Evolutionary conservation across 1,140 invertebrate species (phyloP), one percentile per base, ranked within the genome.

Genomic region (Orius insidiosus): DNA sequence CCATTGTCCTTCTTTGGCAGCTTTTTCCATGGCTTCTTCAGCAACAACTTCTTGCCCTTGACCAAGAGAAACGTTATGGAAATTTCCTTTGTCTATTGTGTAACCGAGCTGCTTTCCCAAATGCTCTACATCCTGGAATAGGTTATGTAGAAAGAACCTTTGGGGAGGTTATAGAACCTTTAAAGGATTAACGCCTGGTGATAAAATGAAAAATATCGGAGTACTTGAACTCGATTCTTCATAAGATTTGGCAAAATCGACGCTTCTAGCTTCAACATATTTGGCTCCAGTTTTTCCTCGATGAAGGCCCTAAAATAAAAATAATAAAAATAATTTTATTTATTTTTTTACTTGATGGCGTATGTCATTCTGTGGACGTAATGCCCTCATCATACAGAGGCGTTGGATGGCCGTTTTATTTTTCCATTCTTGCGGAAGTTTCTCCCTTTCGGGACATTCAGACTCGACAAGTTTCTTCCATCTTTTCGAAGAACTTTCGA

Each of bases 361-460:
- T 86, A 85, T 1, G 79, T 84, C 88, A 97, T 95, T 56, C 93
- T 71, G 63, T 97, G 93, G 89, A 55, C 93, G 64, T 4, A 96
- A 63, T 3, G 89, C 90, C 63, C 92, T 70, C 66, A 97, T 74
- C 80, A 97, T 95, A 59, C 90, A 95, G 4, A 97, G 63, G 56
- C 85, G 73, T 61, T 96, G 89, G 2, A 96, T 62, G 0, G 86
- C 76, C 5, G 83, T 84, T 69, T 94, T 95, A 59, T 88, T 93
- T 63, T 96, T 96, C 93, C 93, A 97, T 65, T 96, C 92, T 73
- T 92, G 80, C 2, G 92, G 93, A 61, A 97, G 89, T 60, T 95
- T 95, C 62, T 96, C 90, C 55, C 83, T 77, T 64, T 97, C 92
- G n/a, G 93, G 90, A 59, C 78, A 80, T 60, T 96, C 92, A 54